Conservation (phyloP, 2,113 vertebrate species). For the Coptodon rendalli region DNA sequence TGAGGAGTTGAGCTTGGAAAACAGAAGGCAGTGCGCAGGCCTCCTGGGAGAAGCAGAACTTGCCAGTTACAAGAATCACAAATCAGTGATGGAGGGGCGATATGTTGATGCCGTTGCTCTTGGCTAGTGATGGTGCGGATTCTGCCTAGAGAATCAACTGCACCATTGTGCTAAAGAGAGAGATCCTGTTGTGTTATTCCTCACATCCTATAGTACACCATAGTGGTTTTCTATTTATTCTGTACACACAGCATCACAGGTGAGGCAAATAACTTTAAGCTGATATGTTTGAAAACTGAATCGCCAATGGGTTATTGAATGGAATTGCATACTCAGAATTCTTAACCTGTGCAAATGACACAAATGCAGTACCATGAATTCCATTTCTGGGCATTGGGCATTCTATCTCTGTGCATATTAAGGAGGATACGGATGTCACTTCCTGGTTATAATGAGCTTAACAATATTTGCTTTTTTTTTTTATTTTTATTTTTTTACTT, state of each 20-base stretch:
- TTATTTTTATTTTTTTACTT: too few relatives aligned
- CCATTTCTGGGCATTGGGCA: not conserved
- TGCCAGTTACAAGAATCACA: slow-evolving; percentile 28
- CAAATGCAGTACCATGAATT: not conserved
- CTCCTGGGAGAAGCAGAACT: slow-evolving; percentile 25
- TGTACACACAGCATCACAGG: not conserved
- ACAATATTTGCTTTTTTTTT: not conserved
- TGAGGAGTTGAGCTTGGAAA: slow-evolving; percentile 15
- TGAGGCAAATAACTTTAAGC: not conserved
- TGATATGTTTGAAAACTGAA: not conserved
- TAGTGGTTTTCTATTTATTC: not conserved
- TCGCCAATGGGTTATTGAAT: not conserved
- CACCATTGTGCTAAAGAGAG: not conserved
- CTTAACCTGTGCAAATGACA: not conserved
- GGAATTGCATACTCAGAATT: not conserved
- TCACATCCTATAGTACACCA: not conserved
- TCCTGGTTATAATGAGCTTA: not conserved
- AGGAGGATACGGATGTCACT: not conserved
- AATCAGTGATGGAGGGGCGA: slow-evolving; percentile 9
- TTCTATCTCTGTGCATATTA: not conserved
- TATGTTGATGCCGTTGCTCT: not conserved
- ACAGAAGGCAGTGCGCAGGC: not conserved
- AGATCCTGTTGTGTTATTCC: not conserved
- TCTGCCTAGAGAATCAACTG: not conserved
- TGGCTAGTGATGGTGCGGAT: not conserved